A percentile compares a stretch with the other conserved stretches of the same genome.
These are phyloP conservation scores for Chaunax sp. DNA, from an alignment of 2,797 vertebrate genomes.

Conservation along the genomic window DNA sequence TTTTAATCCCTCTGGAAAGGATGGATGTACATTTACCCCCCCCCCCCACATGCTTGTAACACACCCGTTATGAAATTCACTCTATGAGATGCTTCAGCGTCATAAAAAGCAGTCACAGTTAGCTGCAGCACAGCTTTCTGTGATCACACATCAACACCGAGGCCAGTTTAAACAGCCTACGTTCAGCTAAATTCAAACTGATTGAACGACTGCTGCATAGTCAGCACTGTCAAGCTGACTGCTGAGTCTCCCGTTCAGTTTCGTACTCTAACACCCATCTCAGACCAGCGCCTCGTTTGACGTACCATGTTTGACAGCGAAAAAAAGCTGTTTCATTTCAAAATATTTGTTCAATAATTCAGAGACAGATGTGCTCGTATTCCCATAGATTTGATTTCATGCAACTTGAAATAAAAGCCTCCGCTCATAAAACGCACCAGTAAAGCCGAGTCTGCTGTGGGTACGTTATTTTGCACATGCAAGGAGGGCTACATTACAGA, in stretches of 20 bases:
- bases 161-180: conserved; percentile 29
- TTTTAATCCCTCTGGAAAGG: conserved; percentile 32
- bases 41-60: conserved; percentile 1
- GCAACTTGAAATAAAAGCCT: conserved; percentile 69
- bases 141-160: neutral
- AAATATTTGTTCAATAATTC: conserved; percentile 82
- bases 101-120: conserved; percentile 27
- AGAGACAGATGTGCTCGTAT: conserved; percentile 76
- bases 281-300: conserved; percentile 51
- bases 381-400: conserved; percentile 76
- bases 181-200: conserved; percentile 29
- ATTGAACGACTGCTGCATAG: conserved; percentile 20
- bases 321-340: conserved; percentile 74
- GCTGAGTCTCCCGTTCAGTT: conserved; percentile 38
- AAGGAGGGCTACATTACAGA: conserved; percentile 70
- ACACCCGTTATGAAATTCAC: conserved; percentile 3
- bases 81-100: conserved; percentile 28
- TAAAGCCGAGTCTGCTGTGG: conserved; percentile 67
- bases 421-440: conserved; percentile 58
- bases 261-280: conserved; percentile 60
- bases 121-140: conserved; percentile 22
- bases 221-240: conserved; percentile 35
- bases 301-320: conserved; percentile 74
- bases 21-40: conserved; percentile 8
- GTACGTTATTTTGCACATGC: conserved; percentile 66